Evolutionary conservation across 2,888 invertebrate genomes (phyloP), one percentile per base, ranked within the genome.

Genomic region (Ctenicera cuprea): DNA sequence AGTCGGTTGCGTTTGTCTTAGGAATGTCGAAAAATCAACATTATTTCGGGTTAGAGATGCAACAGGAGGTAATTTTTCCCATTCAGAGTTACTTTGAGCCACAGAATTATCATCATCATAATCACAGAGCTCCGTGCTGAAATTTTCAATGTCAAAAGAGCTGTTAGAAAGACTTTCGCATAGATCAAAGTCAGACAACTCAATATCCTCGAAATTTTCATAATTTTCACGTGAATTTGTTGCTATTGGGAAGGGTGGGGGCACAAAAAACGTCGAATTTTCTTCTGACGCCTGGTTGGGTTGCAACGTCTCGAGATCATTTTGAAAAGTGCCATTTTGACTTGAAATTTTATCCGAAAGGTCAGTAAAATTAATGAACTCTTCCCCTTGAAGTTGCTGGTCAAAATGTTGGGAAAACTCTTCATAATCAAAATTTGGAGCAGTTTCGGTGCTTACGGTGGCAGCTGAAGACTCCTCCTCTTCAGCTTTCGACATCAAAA

Each of bases 321-420:
- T 38, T 11, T 38, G 2, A 9, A n/a, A n/a, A n/a, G n/a, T n/a
- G n/a, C n/a, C n/a, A n/a, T n/a, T n/a, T n/a, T n/a, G n/a, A n/a
- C n/a, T n/a, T n/a, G 5, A 48, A 20, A 9, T 5, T 5, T 26
- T 16, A 1, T 59, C 38, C 2, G 59, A 59, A 26, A 45, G 8
- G 33, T 33, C 48, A 16, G 50, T 16, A 9, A 33, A 30, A 37
- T 64, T 33, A 8, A 48, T 33, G 16, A 30, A 37, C 12, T 64
- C 64, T 20, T 14, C 30, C n/a, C 22, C 68, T 7, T 20, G 37
- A 20, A 66, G n/a, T 4, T 65, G 71, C 3, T 59, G 59, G 43
- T 71, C 83, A 77, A 86, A 86, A 71, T 82, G 81, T 41, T 82
- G 81, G 9, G 82, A 84, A 72, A 86, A 86, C 52, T 85, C 85